Percentiles rank a stretch among this genome's conserved stretches.
Evolutionary conservation across 2,113 vertebrate species (phyloP).

Genomic region (Smithornis capensis): DNA sequence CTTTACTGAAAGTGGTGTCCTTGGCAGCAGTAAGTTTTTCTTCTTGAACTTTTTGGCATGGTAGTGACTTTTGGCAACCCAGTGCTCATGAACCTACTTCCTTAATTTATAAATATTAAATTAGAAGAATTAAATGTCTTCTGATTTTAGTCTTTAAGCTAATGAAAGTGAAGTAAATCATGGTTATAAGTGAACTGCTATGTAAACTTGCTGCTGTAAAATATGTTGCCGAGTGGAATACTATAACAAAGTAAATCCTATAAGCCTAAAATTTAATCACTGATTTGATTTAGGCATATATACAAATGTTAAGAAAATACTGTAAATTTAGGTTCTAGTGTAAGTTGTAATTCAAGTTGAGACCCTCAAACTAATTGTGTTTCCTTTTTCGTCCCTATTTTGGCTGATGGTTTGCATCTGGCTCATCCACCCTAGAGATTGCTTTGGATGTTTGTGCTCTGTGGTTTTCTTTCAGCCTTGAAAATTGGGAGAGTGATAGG

Average conservation of each 20-base stretch:
- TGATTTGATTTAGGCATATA: constrained; percentile 34
- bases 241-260: constrained; percentile 22
- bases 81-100: constrained; percentile 24
- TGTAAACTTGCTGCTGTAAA: constrained; percentile 44
- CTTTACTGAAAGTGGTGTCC: background rate
- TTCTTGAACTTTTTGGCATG: constrained; percentile 27
- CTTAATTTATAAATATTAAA: constrained; percentile 59
- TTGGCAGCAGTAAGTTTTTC: constrained; percentile 18
- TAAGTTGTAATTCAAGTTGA: constrained; percentile 9
- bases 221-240: constrained; percentile 5
- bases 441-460: background rate
- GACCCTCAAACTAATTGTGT: background rate
- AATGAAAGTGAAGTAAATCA: constrained; percentile 41
- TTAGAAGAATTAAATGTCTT: constrained; percentile 57
- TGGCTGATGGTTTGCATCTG: background rate
- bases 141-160: constrained; percentile 48
- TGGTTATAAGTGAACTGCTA: constrained; percentile 23
- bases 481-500: background rate
- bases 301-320: constrained; percentile 34
- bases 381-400: background rate
- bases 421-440: background rate
- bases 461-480: background rate
- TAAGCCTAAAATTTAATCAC: constrained; percentile 20
- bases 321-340: background rate
- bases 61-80: constrained; percentile 17